Base-by-base conservation (phyloP, 2,113 vertebrate genomes). In the Dicaeum eximium region DNA sequence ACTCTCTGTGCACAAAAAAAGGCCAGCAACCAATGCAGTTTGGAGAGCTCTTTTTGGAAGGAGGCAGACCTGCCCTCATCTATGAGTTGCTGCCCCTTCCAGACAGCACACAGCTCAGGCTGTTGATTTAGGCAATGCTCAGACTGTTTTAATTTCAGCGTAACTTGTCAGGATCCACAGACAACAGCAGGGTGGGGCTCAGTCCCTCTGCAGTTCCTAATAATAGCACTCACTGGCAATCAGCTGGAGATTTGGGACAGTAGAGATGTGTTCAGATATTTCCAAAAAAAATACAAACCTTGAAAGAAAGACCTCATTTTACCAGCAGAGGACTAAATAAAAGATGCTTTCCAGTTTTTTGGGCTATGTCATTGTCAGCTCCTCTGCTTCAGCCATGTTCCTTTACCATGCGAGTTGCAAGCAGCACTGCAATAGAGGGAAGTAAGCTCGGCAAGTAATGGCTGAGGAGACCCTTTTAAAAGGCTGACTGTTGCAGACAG, bases 141-240 rank as follows among this genome's bases (percentile, higher is more conserved):
- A 90, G 82, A 92, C 92, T 93, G 70, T 89, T 97, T 86, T 67
- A 92, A 86, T 93, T 90, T 83, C 57, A 62, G 27, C 35, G 67
- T 89, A 77, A 51, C 88, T 95, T 92, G 84, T 96, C 60, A 80
- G 53, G 33, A 82, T 86, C n/a, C 71, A 92, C 81, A 82, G 71
- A 51, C 86, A 93, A 73, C 78, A 69, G 69, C 28, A 47, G 75
- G 95, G 93, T 87, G 82, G 80, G 88, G 80, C 53, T 80, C 38
- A 64, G 61, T 17, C 38, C 44, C 58, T 75, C 77, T 65, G 78
- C 66, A 66, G 40, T 79, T 47, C 72, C 86, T 97, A 92, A 90
- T 77, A 92, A 96, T 92, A 97, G 92, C 86, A 84, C 64, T 71
- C 91, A 24, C 93, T 97, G 95, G 38, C 60, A 64, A 13, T 75